Percentiles rank a stretch among this genome's conserved stretches.
phyloP scores from a whole-genome alignment of 2,113 vertebrate genomes.

The Corythornis vintsioides region DNA sequence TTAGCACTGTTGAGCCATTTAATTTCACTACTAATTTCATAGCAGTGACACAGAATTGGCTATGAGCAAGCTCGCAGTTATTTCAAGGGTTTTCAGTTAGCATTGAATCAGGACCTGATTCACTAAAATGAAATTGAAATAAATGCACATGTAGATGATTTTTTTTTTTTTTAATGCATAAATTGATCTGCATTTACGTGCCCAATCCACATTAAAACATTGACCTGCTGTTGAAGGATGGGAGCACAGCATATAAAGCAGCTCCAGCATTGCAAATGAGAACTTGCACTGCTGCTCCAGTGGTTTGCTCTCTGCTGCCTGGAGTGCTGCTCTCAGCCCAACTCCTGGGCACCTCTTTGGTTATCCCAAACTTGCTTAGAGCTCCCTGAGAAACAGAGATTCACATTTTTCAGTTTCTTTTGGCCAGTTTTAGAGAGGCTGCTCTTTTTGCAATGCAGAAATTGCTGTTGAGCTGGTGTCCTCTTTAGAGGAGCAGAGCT shows the following conservation, averaged over 20 bases:
- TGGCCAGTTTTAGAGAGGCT: not conserved
- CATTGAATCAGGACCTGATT: conserved; percentile 40
- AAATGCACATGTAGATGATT: conserved; percentile 62
- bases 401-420: not conserved
- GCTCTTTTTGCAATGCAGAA: not conserved
- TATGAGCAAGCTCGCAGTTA: conserved; percentile 53
- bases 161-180: conserved; percentile 56
- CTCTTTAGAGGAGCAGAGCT: not conserved
- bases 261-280: conserved; percentile 8
- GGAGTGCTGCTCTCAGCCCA: not conserved
- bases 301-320: rapidly evolving
- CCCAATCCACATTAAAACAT: conserved; percentile 58
- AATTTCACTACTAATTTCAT: conserved; percentile 67
- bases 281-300: not conserved
- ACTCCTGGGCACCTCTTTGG: not conserved
- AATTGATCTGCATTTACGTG: conserved; percentile 63
- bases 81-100: conserved; percentile 64
- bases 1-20: conserved; percentile 64
- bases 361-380: not conserved
- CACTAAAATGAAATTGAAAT: conserved; percentile 71
- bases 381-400: not conserved
- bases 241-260: conserved; percentile 39
- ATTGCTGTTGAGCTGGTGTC: not conserved
- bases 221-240: conserved; percentile 60
- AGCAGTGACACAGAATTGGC: conserved; percentile 55